Conservation (phyloP, 2,113 vertebrate species). For the Willisornis vidua region DNA sequence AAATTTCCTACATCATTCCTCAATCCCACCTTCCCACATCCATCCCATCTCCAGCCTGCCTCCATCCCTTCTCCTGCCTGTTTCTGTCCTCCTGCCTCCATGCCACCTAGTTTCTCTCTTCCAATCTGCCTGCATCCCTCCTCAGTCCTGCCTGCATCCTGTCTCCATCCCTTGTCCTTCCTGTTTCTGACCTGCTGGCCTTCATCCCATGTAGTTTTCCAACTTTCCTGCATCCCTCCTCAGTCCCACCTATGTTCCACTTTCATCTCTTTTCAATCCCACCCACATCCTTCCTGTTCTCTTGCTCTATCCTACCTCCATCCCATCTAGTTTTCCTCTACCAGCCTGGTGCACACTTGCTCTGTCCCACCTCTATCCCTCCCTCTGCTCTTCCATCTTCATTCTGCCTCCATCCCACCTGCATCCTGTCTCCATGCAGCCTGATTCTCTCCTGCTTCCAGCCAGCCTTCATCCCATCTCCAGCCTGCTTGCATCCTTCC, state of each 20-base stretch:
- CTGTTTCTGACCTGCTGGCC: fast-evolving
- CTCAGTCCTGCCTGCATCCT: background rate
- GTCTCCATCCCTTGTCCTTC: fast-evolving
- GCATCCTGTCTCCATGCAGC: background rate
- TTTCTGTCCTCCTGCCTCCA: background rate
- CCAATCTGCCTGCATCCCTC: background rate
- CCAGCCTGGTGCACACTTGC: background rate
- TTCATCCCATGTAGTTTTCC: fast-evolving
- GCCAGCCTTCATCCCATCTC: background rate
- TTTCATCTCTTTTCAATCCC: background rate
- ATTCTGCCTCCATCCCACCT: background rate
- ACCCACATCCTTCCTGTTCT: background rate
- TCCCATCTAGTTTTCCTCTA: background rate
- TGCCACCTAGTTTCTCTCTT: fast-evolving
- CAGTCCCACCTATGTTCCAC: background rate
- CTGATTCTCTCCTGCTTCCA: background rate
- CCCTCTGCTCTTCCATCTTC: background rate
- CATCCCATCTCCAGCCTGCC: background rate
- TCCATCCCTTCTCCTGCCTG: background rate
- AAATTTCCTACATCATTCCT: background rate
- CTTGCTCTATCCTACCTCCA: background rate
- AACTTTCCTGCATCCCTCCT: background rate
- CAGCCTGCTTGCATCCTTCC: background rate
- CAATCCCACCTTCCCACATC: background rate
- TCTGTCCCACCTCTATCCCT: background rate